These are phyloP conservation scores for Carcinoscorpius rotundicauda DNA, from an alignment of 1,140 invertebrate species.

Conservation along the genomic window DNA sequence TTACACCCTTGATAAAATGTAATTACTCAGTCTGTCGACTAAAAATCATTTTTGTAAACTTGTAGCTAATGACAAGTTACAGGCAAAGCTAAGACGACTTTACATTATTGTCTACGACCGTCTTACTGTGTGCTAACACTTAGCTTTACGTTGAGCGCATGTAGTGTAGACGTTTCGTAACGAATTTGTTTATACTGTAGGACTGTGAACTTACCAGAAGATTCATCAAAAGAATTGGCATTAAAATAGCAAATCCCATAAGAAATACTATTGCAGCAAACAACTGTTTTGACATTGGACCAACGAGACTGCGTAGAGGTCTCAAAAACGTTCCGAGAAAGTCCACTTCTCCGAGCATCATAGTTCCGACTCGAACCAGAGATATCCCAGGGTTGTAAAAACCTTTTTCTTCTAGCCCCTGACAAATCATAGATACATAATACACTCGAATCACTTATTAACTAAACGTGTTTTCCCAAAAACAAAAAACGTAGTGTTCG, in stretches of 20 bases:
- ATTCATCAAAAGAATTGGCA: slow-evolving; percentile 87
- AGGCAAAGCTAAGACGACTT: no score
- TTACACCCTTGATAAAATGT: no score
- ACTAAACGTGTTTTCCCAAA: background rate
- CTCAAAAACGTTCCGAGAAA: slow-evolving; percentile 72
- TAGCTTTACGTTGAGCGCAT: no score
- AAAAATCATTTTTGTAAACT: no score
- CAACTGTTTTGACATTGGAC: slow-evolving; percentile 10
- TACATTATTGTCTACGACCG: no score
- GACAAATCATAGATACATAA: no score
- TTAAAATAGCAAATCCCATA: slow-evolving; percentile 70
- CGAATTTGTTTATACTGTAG: no score
- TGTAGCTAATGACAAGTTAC: no score
- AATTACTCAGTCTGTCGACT: no score
- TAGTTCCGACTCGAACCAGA: slow-evolving; percentile 64
- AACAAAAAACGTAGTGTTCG: background rate
- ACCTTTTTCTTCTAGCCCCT: slow-evolving; percentile 14
- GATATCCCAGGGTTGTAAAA: slow-evolving; percentile 47
- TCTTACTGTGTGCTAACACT: no score
- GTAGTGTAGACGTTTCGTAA: no score
- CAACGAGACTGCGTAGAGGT: slow-evolving; percentile 38
- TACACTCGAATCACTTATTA: background rate
- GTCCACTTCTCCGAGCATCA: slow-evolving; percentile 83
- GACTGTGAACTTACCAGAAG: slow-evolving; percentile 42
- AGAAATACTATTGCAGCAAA: slow-evolving; percentile 41